Evolutionary conservation across 2,888 invertebrate genomes (phyloP).

Genomic region (Muschampia plurimacula): DNA sequence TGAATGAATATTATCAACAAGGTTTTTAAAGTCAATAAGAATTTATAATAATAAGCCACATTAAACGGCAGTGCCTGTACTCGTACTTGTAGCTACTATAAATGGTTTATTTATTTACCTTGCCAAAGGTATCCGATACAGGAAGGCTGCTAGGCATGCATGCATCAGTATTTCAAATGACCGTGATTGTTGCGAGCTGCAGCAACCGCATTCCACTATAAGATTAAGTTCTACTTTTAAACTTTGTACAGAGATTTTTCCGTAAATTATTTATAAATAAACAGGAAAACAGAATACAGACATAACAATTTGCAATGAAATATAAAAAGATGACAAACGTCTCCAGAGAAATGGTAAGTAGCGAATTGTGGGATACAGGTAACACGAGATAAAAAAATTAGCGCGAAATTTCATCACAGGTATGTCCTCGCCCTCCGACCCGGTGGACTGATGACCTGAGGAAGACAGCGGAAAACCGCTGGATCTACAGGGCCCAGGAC

Average conservation of each 20-base stretch:
- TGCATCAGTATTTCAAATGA: conserved; percentile 12
- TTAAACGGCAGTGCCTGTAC: no score
- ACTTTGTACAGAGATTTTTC: conserved; percentile 6
- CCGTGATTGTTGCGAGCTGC: conserved; percentile 18
- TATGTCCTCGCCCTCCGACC: no score
- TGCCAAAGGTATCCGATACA: conserved; percentile 1
- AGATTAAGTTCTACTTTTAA: background rate
- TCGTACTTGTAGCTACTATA: background rate
- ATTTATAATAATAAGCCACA: no score
- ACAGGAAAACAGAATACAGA: background rate
- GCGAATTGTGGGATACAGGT: conserved; percentile 9
- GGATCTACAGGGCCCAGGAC: no score
- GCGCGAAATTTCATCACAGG: conserved; percentile 2
- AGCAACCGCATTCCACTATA: conserved; percentile 22
- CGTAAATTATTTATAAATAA: conserved; percentile 3
- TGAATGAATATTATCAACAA: no score
- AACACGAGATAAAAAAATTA: conserved; percentile 6
- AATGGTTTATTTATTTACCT: background rate
- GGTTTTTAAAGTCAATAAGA: no score
- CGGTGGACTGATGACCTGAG: no score
- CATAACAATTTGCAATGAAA: background rate
- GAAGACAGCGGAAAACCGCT: no score
- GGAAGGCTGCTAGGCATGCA: background rate
- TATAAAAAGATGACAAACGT: background rate
- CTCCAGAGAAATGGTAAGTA: background rate